Evolutionary conservation across 1,140 invertebrate genomes (phyloP).

Genomic region (Proctacanthus coquilletti): DNA sequence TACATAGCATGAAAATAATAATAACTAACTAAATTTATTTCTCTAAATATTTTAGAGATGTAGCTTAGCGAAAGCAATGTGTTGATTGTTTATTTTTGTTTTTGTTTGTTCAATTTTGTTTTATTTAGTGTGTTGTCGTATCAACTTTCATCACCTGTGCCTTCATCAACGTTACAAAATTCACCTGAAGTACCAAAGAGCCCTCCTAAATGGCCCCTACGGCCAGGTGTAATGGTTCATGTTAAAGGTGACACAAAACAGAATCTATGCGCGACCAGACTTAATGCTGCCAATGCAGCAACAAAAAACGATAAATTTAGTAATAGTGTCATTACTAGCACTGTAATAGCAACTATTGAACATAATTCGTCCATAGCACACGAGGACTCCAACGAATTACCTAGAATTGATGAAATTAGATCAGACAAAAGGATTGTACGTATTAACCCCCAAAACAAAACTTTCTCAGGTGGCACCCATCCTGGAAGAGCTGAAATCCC

Average conservation of each 20-base stretch:
- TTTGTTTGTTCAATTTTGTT: too few species aligned
- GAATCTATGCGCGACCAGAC: slow-evolving; percentile 33
- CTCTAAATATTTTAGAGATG: too few species aligned
- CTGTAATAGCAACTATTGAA: not conserved
- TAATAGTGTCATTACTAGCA: not conserved
- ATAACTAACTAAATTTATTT: too few species aligned
- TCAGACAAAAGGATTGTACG: too few species aligned
- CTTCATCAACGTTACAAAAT: slow-evolving; percentile 6
- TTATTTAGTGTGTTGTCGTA: slow-evolving; percentile 24
- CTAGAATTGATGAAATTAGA: too few species aligned
- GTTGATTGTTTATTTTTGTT: too few species aligned
- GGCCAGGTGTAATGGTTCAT: slow-evolving; percentile 74
- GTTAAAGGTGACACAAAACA: slow-evolving; percentile 44
- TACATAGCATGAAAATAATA: too few species aligned
- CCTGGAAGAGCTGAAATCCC: not conserved
- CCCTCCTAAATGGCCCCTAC: slow-evolving; percentile 69
- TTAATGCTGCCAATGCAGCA: slow-evolving; percentile 10
- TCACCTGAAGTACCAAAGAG: slow-evolving; percentile 32
- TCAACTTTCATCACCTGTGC: slow-evolving; percentile 14
- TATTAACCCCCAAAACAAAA: too few species aligned
- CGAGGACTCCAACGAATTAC: too few species aligned
- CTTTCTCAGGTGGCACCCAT: too few species aligned
- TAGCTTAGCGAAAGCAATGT: too few species aligned
- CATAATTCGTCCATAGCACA: too few species aligned
- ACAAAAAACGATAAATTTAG: not conserved